Evolutionary conservation across 2,797 vertebrate genomes (phyloP).

Genomic region (Sebastes hopkinsi): DNA sequence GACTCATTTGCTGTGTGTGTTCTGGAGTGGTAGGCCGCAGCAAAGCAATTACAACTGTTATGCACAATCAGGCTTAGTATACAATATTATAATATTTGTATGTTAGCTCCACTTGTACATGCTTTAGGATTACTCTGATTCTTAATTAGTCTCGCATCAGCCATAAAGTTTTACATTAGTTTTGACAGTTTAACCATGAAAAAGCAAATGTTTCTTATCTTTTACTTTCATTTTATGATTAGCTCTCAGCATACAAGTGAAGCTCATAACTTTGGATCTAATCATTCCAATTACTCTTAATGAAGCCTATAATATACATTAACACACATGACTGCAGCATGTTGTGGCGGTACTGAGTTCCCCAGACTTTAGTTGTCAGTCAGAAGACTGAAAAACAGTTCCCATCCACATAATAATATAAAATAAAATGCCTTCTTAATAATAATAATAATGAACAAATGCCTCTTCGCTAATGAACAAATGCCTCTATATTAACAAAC

Average conservation of each 20-base stretch:
- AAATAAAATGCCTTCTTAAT: too few relatives aligned
- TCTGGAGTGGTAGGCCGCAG: not conserved
- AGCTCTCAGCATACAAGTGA: not conserved
- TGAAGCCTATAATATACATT: not conserved
- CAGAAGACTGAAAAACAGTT: too few relatives aligned
- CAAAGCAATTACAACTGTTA: not conserved
- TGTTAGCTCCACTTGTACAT: not conserved
- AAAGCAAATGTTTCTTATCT: not conserved
- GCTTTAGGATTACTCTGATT: not conserved
- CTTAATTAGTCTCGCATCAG: not conserved
- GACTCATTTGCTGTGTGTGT: not conserved
- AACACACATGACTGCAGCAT: not conserved
- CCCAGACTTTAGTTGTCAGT: too few relatives aligned
- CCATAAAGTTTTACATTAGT: not conserved
- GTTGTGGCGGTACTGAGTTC: too few relatives aligned
- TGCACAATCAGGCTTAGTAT: not conserved
- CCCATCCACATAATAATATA: too few relatives aligned
- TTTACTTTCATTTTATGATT: not conserved
- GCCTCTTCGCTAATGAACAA: too few relatives aligned
- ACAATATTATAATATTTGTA: not conserved
- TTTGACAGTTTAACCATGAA: not conserved
- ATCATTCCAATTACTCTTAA: conserved; percentile 12
- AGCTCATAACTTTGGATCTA: not conserved
- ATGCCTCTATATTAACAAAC: too few relatives aligned
- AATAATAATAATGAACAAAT: too few relatives aligned